phyloP scores from a whole-genome alignment of 2,113 vertebrate species.

The Notiomystis cincta region DNA sequence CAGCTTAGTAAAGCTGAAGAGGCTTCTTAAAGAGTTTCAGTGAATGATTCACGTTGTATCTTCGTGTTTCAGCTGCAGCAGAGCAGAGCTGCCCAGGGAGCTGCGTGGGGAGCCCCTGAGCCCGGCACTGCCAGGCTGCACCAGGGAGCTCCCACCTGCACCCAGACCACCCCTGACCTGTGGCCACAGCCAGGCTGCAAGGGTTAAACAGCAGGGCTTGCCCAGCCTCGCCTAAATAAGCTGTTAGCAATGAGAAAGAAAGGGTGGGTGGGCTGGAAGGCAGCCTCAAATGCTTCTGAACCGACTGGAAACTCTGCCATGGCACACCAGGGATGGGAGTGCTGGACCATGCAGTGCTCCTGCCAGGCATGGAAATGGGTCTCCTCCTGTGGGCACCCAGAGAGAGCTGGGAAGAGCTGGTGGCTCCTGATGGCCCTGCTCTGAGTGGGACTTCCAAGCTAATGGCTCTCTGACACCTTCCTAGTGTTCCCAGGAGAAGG shows the following conservation, averaged over 20 bases:
- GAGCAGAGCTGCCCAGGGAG: background rate
- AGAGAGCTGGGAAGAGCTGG: background rate
- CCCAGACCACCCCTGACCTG: background rate
- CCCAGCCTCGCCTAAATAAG: background rate
- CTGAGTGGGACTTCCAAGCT: background rate
- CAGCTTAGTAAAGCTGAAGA: background rate
- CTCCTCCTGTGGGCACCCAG: background rate
- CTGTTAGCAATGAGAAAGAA: background rate
- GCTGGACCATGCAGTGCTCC: background rate
- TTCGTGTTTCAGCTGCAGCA: background rate
- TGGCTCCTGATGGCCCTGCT: background rate
- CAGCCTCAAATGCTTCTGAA: background rate
- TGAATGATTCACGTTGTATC: rapidly evolving
- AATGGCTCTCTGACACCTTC: background rate
- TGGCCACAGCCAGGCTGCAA: rapidly evolving
- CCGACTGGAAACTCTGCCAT: background rate
- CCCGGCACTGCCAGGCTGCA: background rate
- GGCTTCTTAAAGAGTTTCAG: background rate
- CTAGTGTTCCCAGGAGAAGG: background rate
- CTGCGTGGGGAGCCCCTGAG: background rate
- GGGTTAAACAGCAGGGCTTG: background rate
- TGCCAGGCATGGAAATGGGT: background rate
- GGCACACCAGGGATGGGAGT: background rate
- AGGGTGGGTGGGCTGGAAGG: background rate
- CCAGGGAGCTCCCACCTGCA: background rate